Evolutionary conservation across 2,113 vertebrate species (phyloP), one percentile per base, ranked within the genome.

Genomic region (Dicentrarchus labrax): DNA sequence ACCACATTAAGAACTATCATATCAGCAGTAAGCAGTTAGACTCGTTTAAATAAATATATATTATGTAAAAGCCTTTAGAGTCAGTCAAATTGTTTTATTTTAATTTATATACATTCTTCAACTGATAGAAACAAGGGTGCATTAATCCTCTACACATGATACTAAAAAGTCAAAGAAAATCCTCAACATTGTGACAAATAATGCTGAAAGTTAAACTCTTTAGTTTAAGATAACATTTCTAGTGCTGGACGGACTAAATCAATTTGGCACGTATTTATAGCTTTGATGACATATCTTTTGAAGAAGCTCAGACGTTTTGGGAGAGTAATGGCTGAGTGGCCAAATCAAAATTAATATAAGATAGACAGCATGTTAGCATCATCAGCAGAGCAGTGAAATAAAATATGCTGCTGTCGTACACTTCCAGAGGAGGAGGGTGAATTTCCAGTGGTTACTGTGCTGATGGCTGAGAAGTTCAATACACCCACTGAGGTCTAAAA

Each of bases 271-370:
- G 17, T 70, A 12, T 70, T 70, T 74, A 4, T 39, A 53, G 16
- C 69, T 79, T 65, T 83, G 70, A 75, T 71, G 57, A 60, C 61
- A 75, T 24, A 64, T 56, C 45, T 67, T 72, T 39, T 53, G 54
- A 53, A 48, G 72, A 85, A 53, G 41, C 54, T 53, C 24, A 36
- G 67, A 68, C 19, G 54, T 68, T 72, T 54, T 9, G 12, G 38
- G 61, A 61, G 39, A 41, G 51, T 68, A 56, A 77, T 41, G 24
- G 9, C 67, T 86, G 56, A 67, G 24, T 69, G 76, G 76, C 41
- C 17, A 8, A 57, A 64, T 30, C 30, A 47, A 64, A 65, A 72
- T 72, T 72, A 72, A 57, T 62, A 62, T 41, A 48, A 41, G 61
- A 86, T 16, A 67, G 62, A 66, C 47, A 8, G 45, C 54, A 71